Conservation (phyloP, 2,888 invertebrate species). For the Crossocerus cetratus region DNA sequence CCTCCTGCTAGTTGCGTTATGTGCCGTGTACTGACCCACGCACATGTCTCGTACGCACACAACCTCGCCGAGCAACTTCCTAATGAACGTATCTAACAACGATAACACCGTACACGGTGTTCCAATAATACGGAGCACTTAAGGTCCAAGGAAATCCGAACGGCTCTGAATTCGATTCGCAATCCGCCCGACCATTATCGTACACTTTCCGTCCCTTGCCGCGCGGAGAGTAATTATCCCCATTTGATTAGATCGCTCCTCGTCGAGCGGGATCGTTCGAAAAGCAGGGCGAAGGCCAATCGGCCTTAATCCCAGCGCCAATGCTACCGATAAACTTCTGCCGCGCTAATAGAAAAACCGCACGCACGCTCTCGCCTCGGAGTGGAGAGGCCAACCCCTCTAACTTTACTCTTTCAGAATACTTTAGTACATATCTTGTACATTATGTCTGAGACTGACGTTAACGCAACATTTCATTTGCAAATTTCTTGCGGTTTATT, state of each 20-base stretch:
- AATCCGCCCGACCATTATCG: neutral
- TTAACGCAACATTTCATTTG: too few species aligned
- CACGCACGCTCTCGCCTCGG: slow-evolving; percentile 23
- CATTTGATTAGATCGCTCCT: slow-evolving; percentile 22
- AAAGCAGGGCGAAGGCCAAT: neutral
- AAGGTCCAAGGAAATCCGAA: slow-evolving; percentile 7
- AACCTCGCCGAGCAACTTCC: slow-evolving; percentile 23
- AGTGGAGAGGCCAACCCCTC: too few species aligned
- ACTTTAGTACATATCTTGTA: too few species aligned
- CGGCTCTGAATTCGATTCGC: slow-evolving; percentile 21
- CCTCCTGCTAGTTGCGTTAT: slow-evolving; percentile 61
- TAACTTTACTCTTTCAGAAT: too few species aligned
- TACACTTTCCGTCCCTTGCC: neutral
- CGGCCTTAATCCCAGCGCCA: neutral
- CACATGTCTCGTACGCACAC: slow-evolving; percentile 33
- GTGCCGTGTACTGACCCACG: slow-evolving; percentile 59
- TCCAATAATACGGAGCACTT: slow-evolving; percentile 24
- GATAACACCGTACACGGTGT: slow-evolving; percentile 17
- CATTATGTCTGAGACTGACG: too few species aligned
- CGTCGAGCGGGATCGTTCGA: slow-evolving; percentile 13
- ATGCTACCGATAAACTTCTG: neutral
- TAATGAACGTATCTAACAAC: slow-evolving; percentile 40
- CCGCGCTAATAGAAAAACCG: slow-evolving; percentile 17
- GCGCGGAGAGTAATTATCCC: slow-evolving; percentile 12
- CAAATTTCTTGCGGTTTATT: too few species aligned